A percentile compares a stretch with the other conserved stretches of the same genome.
These are phyloP conservation scores for Urocolius indicus DNA, from an alignment of 2,113 vertebrate genomes.

Conservation along the genomic window DNA sequence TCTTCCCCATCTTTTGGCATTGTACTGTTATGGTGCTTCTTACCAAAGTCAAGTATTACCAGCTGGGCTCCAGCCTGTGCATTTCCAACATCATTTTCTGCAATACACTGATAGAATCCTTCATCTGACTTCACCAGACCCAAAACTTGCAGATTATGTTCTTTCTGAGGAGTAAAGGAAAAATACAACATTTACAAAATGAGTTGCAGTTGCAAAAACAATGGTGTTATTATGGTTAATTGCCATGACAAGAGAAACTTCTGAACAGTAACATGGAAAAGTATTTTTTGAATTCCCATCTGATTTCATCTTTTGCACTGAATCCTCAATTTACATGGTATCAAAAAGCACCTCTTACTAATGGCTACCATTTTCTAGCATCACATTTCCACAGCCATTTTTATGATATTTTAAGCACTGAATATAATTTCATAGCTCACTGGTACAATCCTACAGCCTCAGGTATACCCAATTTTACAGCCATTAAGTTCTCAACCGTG, in stretches of 20 bases:
- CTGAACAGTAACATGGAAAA: background rate
- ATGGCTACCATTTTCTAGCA: background rate
- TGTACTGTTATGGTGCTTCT: constrained; percentile 42
- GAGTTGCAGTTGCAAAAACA: background rate
- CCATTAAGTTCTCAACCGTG: background rate
- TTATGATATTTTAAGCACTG: background rate
- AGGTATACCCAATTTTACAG: background rate
- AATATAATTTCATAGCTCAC: background rate
- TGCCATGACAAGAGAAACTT: background rate
- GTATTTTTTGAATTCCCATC: background rate
- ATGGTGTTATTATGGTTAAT: fast-evolving
- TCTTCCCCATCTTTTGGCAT: background rate
- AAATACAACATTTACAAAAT: background rate
- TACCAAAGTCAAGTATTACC: constrained; percentile 96
- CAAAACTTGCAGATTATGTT: constrained; percentile 96
- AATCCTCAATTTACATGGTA: background rate
- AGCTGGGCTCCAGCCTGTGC: constrained; percentile 93
- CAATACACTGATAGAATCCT: constrained; percentile 98
- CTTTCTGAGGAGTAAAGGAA: constrained; percentile 82
- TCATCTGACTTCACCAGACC: constrained; percentile 97
- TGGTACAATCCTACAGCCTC: background rate
- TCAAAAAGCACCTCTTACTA: background rate
- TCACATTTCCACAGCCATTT: background rate
- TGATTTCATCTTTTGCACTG: background rate
- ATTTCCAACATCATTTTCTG: constrained; percentile 95